Evolutionary conservation across 2,888 invertebrate species (phyloP).

Genomic region (Alsophila aescularia): DNA sequence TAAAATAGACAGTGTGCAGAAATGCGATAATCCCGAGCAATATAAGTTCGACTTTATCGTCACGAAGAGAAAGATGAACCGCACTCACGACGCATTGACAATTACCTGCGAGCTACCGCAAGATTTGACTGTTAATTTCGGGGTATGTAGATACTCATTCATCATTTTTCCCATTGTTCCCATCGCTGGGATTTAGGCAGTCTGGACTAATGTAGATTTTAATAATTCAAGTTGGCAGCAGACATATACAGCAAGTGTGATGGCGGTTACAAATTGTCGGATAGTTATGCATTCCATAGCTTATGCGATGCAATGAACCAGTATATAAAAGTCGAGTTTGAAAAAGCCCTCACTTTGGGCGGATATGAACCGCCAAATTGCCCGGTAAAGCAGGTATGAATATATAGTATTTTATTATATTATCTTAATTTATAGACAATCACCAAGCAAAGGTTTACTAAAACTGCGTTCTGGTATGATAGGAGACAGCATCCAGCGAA

Average conservation of each 20-base stretch:
- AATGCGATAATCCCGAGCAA: neutral
- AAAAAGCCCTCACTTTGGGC: neutral
- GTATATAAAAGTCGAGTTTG: no score
- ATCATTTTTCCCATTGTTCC: no score
- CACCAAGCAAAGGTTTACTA: no score
- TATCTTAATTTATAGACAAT: no score
- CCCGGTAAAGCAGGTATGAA: slow-evolving; percentile 1
- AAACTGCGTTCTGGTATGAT: no score
- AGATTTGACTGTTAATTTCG: neutral
- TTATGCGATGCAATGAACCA: no score
- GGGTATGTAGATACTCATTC: neutral
- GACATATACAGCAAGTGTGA: neutral
- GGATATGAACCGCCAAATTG: neutral
- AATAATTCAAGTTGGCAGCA: no score
- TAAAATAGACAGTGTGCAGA: neutral
- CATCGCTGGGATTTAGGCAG: no score
- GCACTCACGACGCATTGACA: slow-evolving; percentile 33
- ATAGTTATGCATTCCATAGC: neutral
- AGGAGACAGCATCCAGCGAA: no score
- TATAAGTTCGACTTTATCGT: slow-evolving; percentile 12
- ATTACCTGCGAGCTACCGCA: neutral
- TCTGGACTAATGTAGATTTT: no score
- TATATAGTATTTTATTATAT: no score
- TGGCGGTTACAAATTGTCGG: neutral
- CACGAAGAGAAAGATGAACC: slow-evolving; percentile 20